Base-by-base conservation (phyloP, 2,797 vertebrate species). In the Darevskia nairensis region DNA sequence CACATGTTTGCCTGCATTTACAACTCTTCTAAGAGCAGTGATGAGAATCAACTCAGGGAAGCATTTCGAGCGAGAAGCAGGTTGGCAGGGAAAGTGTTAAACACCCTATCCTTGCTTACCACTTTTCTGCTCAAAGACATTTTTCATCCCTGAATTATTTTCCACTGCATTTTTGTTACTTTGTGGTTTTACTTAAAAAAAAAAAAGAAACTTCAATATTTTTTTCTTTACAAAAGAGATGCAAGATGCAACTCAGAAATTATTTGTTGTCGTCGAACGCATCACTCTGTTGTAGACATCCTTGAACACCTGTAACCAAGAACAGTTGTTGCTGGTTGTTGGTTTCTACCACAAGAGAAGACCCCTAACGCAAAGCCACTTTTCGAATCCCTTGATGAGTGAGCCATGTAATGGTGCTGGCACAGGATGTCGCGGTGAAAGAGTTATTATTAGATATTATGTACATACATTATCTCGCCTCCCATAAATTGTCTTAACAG, bases 401-500 rank as follows among this genome's bases (percentile, higher is more conserved):
- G 86, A 91, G 87, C 87, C 91, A 92, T 15, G 17, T 90, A 85
- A 92, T 50, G 80, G 91, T 87, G 89, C 90, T 90, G 15, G 80
- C 44, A 89, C 41, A 92, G 89, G 76, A 89, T 1, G 0, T 88
- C 92, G 82, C 74, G 92, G 86, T 93, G 87, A 93, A 90, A 92
- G 84, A 86, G 68, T 89, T 87, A 80, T 15, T 83, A 41, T 89
- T 89, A 64, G 87, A 94, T 94, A 87, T 90, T 41, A 69, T 77
- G 71, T 87, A 50, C 90, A 89, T 84, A 87, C 32, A 81, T 75
- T 80, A 69, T 75, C 41, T 93, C 71, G 61, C 84, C 91, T 89
- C 66, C 83, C 92, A 87, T 89, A 94, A 90, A 93, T 91, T 82
- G 75, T 82, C 90, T 55, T 90, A 94, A 90, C 88, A 90, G 64